These are phyloP conservation scores for Sebastes itinus DNA, from an alignment of 2,797 vertebrate species.

Conservation along the genomic window DNA sequence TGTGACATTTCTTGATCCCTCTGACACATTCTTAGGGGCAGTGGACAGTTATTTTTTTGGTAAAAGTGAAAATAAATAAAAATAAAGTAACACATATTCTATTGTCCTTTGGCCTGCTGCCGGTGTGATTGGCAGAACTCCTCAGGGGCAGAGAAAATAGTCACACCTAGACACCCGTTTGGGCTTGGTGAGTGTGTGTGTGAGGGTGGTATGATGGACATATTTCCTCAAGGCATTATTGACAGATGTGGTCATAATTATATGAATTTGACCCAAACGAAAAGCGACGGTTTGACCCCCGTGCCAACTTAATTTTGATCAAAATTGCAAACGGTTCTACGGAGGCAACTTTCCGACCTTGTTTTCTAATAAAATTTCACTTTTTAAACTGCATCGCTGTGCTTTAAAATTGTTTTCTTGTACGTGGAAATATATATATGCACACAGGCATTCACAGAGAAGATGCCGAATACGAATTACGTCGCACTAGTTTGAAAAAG, in stretches of 20 bases:
- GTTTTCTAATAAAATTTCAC: not conserved
- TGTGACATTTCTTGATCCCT: slow-evolving; percentile 57
- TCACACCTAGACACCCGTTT: slow-evolving; percentile 18
- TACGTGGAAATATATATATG: not conserved
- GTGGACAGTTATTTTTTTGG: slow-evolving; percentile 41
- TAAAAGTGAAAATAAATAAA: slow-evolving; percentile 57
- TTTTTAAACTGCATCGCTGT: not conserved
- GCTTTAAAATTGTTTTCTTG: not conserved
- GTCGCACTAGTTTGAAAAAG: not conserved
- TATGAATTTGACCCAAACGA: slow-evolving; percentile 27
- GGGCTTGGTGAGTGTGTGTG: slow-evolving; percentile 8
- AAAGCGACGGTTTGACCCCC: slow-evolving; percentile 9
- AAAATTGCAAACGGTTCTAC: not conserved
- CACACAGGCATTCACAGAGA: not conserved
- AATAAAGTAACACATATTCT: slow-evolving; percentile 33
- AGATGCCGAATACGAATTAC: not conserved
- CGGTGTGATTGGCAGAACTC: slow-evolving; percentile 67
- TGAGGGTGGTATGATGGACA: slow-evolving; percentile 50
- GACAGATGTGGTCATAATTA: slow-evolving; percentile 46
- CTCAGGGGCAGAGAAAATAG: slow-evolving; percentile 57
- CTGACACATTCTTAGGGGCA: slow-evolving; percentile 52
- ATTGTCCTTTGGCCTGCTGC: slow-evolving; percentile 39
- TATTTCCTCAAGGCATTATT: slow-evolving; percentile 65
- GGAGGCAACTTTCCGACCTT: not conserved
- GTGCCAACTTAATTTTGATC: slow-evolving; percentile 16